Evolutionary conservation across 2,113 vertebrate genomes (phyloP).

Genomic region (Mesitornis unicolor): DNA sequence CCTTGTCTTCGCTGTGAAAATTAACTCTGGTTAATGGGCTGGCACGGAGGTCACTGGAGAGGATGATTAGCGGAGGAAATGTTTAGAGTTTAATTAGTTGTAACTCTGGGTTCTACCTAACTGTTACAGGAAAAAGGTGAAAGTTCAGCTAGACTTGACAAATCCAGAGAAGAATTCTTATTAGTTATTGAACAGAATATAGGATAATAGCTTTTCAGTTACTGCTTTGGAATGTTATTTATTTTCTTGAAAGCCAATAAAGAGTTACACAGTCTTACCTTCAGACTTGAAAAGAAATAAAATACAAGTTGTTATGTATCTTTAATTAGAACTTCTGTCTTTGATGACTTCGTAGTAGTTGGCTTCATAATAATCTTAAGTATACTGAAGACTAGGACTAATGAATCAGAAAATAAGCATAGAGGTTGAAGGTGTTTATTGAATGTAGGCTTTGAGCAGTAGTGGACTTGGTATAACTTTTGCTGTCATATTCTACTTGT

Average conservation of each 20-base stretch:
- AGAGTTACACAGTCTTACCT: not conserved
- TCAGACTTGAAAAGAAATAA: not conserved
- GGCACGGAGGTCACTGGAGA: accelerated
- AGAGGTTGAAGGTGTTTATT: not conserved
- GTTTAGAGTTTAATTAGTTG: not conserved
- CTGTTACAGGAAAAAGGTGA: not conserved
- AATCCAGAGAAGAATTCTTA: slow-evolving; percentile 1
- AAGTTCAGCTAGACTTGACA: not conserved
- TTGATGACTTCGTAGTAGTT: not conserved
- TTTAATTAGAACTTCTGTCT: not conserved
- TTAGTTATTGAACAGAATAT: not conserved
- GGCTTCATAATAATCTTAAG: not conserved
- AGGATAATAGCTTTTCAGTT: not conserved
- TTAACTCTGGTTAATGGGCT: not conserved
- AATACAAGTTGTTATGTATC: not conserved
- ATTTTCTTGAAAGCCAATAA: not conserved
- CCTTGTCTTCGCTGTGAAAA: not conserved
- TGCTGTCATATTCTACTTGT: slow-evolving; percentile 43
- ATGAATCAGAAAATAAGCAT: not conserved
- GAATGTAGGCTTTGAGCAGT: not conserved
- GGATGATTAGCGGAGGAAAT: not conserved
- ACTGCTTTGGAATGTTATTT: not conserved
- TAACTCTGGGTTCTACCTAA: not conserved
- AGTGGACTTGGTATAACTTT: not conserved
- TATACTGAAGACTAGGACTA: not conserved